Conservation (phyloP, 1,140 invertebrate genomes). For the Nautilus pompilius region DNA sequence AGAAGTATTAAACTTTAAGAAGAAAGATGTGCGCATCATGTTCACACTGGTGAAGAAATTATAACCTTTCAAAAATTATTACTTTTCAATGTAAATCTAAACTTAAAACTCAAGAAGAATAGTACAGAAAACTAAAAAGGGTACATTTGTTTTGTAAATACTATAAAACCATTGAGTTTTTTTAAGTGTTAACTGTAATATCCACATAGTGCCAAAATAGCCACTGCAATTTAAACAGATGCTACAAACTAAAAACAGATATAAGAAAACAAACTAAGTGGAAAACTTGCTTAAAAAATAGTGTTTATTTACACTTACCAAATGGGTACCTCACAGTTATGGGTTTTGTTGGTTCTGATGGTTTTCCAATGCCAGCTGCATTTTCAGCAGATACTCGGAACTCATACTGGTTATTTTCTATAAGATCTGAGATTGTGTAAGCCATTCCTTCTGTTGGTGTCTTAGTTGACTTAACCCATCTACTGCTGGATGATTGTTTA, state of each 20-base stretch:
- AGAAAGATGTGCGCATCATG: too few relatives aligned
- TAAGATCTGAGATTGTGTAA: constrained; percentile 88
- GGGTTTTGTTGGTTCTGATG: constrained; percentile 81
- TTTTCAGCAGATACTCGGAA: constrained; percentile 84
- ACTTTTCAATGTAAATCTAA: too few relatives aligned
- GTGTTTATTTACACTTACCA: constrained; percentile 78
- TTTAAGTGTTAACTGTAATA: too few relatives aligned
- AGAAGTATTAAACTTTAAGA: too few relatives aligned
- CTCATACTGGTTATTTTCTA: constrained; percentile 85
- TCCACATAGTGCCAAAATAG: too few relatives aligned
- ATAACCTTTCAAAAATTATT: too few relatives aligned
- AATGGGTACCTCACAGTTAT: constrained; percentile 91
- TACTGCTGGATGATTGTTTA: constrained; percentile 64
- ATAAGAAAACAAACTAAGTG: background rate
- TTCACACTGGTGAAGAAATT: too few relatives aligned
- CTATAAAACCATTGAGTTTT: too few relatives aligned
- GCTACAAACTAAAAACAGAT: constrained; percentile 66
- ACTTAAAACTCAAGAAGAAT: too few relatives aligned
- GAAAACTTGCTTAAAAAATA: constrained; percentile 66
- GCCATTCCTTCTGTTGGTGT: constrained; percentile 69
- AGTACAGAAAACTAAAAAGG: too few relatives aligned
- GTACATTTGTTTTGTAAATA: too few relatives aligned
- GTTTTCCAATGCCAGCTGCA: constrained; percentile 49
- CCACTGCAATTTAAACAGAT: too few relatives aligned
- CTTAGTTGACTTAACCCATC: constrained; percentile 29